Base-by-base conservation (phyloP, 2,888 invertebrate genomes). In the Aporophyla nigra region DNA sequence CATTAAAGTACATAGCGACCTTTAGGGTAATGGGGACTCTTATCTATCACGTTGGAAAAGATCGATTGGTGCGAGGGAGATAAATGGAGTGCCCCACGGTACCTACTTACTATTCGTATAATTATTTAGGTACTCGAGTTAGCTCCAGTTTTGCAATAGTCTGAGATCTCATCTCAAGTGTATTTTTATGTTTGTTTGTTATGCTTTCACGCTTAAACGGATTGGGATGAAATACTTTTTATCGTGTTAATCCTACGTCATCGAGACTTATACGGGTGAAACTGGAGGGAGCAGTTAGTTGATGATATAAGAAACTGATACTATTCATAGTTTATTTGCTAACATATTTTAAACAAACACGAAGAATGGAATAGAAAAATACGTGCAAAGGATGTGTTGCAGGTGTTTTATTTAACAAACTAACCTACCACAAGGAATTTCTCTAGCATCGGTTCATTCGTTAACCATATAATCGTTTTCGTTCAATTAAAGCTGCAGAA, bases 21-120 rank as follows among this genome's bases (percentile, higher is more conserved):
- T 77, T 63, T 73, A 72, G 53, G 63, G 65, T 62, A 77, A 78
- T 72, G 43, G 71, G 61, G 21, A 21, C 33, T 46, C 65, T 78
- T 78, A 81, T 77, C 78, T 69, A 77, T 78, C 66, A 73, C 24
- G 72, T 16, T 49, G 21, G 12, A 40, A 46, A 5, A 81, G 83
- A 81, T 78, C 65, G 83, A 81, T 81, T 65, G 59, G 68, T 16
- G 51, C 16, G n/a, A 24, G 43, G 5, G 46, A 72, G 65, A 83
- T 72, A 72, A 69, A 81, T 81, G 51, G 59, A 59, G 54, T 58
- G 56, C 16, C 27, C 4, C 1, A n/a, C n/a, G 46, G n/a, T 58
- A 74, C 40, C 24, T 71, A 72, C 40, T 43, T 56, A 80, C 16
- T 69, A 43, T 49, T 58, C 54, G 21, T 80, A 19, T 66, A 62